These are phyloP conservation scores for Hermaeophaga mercurialis DNA, from an alignment of 2,888 invertebrate genomes.

Conservation along the genomic window DNA sequence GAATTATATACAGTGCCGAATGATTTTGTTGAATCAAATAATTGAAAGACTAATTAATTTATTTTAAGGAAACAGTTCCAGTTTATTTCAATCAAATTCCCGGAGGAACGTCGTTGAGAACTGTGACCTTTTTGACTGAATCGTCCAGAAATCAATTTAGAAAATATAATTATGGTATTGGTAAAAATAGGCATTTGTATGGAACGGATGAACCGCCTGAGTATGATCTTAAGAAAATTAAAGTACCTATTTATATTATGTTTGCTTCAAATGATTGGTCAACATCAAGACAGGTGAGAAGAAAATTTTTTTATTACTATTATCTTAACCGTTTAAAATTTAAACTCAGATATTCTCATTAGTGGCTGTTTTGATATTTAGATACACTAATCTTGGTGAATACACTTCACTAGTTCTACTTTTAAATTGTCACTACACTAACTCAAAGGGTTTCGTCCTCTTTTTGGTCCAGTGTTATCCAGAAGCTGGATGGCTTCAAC, in stretches of 20 bases:
- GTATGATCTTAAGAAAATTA: slow-evolving; percentile 65
- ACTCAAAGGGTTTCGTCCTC: too few relatives aligned
- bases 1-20: too few relatives aligned
- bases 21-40: background rate
- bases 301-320: slow-evolving; percentile 40
- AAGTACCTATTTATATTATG: slow-evolving; percentile 64
- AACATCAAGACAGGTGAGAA: slow-evolving; percentile 63
- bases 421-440: too few relatives aligned
- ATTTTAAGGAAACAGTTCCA: slow-evolving; percentile 52
- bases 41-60: too few relatives aligned
- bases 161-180: slow-evolving; percentile 62
- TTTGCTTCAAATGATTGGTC: slow-evolving; percentile 69
- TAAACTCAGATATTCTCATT: too few relatives aligned
- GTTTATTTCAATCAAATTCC: slow-evolving; percentile 52
- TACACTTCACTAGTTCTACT: too few relatives aligned
- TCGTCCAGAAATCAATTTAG: slow-evolving; percentile 57
- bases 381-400: too few relatives aligned
- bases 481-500: too few relatives aligned
- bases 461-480: too few relatives aligned
- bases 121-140: slow-evolving; percentile 48
- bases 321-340: too few relatives aligned
- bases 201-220: slow-evolving; percentile 62
- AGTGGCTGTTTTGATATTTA: too few relatives aligned
- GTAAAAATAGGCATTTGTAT: slow-evolving; percentile 59
- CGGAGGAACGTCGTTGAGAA: slow-evolving; percentile 51